A percentile compares a stretch with the other conserved stretches of the same genome.
Conservation (phyloP, 2,113 vertebrate genomes). For the Hippopotamus amphibius region DNA sequence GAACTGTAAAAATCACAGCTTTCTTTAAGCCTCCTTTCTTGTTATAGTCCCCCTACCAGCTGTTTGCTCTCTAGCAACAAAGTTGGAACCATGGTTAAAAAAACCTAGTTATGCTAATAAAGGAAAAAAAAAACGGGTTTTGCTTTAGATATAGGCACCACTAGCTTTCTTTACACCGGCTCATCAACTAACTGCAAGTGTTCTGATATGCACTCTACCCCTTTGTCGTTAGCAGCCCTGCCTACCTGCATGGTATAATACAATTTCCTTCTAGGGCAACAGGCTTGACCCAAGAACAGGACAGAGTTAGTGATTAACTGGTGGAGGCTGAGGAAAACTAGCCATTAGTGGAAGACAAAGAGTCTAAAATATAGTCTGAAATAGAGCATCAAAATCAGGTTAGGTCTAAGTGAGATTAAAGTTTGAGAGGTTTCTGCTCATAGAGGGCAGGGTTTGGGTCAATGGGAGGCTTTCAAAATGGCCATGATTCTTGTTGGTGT, state of each 20-base stretch:
- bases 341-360: neutral
- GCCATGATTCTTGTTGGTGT: neutral
- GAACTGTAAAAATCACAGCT: slow-evolving; percentile 79
- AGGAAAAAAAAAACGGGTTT: neutral
- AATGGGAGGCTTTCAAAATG: neutral
- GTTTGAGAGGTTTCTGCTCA: slow-evolving; percentile 25
- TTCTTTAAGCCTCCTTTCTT: slow-evolving; percentile 76
- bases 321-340: slow-evolving; percentile 19
- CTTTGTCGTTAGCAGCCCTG: neutral
- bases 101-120: slow-evolving; percentile 50
- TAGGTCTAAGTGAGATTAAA: neutral
- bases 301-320: slow-evolving; percentile 6
- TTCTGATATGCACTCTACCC: neutral
- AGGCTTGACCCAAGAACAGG: neutral
- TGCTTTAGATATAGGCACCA: neutral
- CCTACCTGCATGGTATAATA: neutral
- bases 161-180: slow-evolving; percentile 27
- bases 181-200: neutral
- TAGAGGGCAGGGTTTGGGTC: neutral
- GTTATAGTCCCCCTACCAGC: slow-evolving; percentile 69
- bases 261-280: neutral
- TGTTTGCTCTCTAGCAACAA: slow-evolving; percentile 79
- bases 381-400: neutral
- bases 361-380: neutral
- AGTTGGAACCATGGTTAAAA: slow-evolving; percentile 56